Evolutionary conservation across 2,113 vertebrate genomes (phyloP).

Genomic region (Ptilorrhoa leucosticta): DNA sequence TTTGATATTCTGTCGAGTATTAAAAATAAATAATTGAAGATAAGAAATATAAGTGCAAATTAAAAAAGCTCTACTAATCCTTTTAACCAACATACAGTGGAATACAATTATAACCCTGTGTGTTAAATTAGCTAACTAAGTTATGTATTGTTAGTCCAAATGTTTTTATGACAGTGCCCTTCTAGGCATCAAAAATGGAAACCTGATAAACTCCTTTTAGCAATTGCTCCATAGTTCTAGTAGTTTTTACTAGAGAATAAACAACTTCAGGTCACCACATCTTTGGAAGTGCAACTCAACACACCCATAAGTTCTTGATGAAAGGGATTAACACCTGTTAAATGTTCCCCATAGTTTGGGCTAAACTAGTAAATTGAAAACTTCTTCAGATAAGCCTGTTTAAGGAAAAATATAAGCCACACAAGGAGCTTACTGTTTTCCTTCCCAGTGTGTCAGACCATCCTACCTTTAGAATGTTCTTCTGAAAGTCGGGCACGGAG

Average conservation of each 20-base stretch:
- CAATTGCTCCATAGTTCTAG: neutral
- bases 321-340: neutral
- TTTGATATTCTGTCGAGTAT: neutral
- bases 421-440: neutral
- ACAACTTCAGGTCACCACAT: neutral
- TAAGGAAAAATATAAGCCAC: neutral
- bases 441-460: neutral
- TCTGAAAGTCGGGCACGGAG: conserved; percentile 77
- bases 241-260: neutral
- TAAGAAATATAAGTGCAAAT: neutral
- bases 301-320: accelerated
- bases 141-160: neutral
- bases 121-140: neutral
- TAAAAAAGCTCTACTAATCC: neutral
- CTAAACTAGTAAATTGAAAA: neutral
- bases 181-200: neutral
- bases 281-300: neutral
- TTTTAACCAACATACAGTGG: neutral
- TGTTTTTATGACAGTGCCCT: neutral
- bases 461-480: conserved; percentile 78
- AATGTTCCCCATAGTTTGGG: neutral
- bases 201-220: neutral
- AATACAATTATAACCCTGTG: neutral
- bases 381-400: neutral
- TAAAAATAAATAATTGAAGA: neutral